phyloP scores from a whole-genome alignment of 2,113 vertebrate genomes.

The Engraulis encrasicolus region DNA sequence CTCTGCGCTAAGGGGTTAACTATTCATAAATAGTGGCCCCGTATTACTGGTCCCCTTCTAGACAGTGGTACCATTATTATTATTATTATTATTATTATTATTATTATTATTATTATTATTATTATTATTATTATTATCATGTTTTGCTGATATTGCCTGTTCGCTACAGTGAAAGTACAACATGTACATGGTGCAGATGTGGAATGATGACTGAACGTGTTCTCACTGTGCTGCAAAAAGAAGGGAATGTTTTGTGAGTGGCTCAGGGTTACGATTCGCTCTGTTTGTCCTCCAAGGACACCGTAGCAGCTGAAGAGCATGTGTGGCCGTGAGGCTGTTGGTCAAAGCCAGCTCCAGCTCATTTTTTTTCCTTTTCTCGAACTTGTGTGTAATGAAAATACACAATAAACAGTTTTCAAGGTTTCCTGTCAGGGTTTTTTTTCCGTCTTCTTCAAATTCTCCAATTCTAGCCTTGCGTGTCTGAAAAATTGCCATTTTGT shows the following conservation, averaged over 20 bases:
- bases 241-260: constrained; percentile 21
- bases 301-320: constrained; percentile 27
- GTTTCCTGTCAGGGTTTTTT: not conserved
- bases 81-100: no score
- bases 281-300: constrained; percentile 37
- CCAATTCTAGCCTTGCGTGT: not conserved
- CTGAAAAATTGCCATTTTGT: not conserved
- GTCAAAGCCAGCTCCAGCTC: constrained; percentile 17
- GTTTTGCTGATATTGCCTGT: not conserved
- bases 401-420: not conserved
- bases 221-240: not conserved
- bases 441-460: not conserved
- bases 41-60: no score
- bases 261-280: constrained; percentile 32
- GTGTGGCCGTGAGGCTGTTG: constrained; percentile 1
- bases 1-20: no score
- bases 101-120: no score
- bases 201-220: not conserved
- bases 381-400: not conserved
- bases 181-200: not conserved
- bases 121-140: no score
- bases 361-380: constrained; percentile 16
- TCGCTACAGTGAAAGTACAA: not conserved
- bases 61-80: no score
- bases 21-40: no score